Evolutionary conservation across 2,888 invertebrate species (phyloP), one percentile per base, ranked within the genome.

Genomic region (Leistus spinibarbis): DNA sequence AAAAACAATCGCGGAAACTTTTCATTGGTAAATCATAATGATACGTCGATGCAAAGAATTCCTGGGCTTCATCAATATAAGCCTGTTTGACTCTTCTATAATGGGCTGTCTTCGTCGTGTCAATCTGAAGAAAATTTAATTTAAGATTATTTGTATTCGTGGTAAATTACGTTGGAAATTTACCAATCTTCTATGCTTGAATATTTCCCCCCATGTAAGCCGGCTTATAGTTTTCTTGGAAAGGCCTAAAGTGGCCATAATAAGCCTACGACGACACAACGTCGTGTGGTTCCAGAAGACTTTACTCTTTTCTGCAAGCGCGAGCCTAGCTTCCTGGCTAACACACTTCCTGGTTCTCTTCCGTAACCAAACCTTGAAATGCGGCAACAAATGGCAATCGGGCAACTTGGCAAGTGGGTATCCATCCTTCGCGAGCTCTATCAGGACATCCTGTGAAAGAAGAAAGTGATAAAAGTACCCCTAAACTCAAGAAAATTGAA

Each of bases 341-440:
- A 83, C 82, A 72, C 71, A 80, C 77, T 79, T 80, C 4, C 81
- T 80, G 72, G 81, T 80, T 69, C 85, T 79, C 67, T 82, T 76
- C 54, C 83, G 79, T 80, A 84, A 80, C 86, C 86, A 86, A 7
- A 85, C 77, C 78, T 81, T 81, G 72, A 86, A 85, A 76, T 83
- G 82, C 0, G 85, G 85, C 27, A 86, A 78, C 76, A 80, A 82
- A 71, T 85, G 78, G 22, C 80, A 80, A 16, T 84, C 80, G 1
- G 85, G 85, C 62, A 86, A 79, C 73, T 81, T 82, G 1, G 85
- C 85, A 16, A 86, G 77, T 7, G 85, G 84, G 78, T 80, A 86
- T 10, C 84, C 85, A 80, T 86, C 86, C 22, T 81, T 79, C 2
- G 84, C 85, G 79, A 86, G 77, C 16, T 78, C 78, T 10, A 69